Evolutionary conservation across 2,113 vertebrate genomes (phyloP), one percentile per base, ranked within the genome.

Genomic region (Paradisaea rubra): DNA sequence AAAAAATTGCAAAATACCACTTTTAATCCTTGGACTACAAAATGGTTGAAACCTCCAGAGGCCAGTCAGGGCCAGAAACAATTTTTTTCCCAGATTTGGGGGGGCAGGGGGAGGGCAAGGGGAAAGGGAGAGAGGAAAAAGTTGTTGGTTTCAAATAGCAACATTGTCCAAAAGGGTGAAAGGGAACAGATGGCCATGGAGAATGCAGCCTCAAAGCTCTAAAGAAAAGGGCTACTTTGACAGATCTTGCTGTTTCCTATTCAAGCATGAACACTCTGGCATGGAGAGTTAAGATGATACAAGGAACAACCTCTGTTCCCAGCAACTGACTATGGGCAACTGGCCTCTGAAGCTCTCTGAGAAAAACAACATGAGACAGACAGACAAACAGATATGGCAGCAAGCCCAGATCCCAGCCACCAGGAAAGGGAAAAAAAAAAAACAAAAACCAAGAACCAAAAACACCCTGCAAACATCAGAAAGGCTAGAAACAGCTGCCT

Each of bases 111-210:
- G 37, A 91, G 95, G 94, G 79, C 86, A 95, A 92, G 84, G 92
- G 78, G 77, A 90, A 80, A 89, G 69, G 49, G 71, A 96, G 95
- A 96, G 93, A 96, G 97, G 91, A 97, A 95, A 96, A 96, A 97
- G 95, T 96, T 82, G 90, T 60, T 93, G 81, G 93, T 97, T 98
- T 98, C 97, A 98, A 98, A 98, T 98, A 98, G 98, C 97, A 98
- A 98, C 98, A 98, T 98, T 98, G 98, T 98, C 98, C 98, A 97
- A 97, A 98, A 97, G 97, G 97, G 98, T 98, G 98, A 98, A 98
- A 98, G 97, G 97, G 97, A 98, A 98, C 98, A 98, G 98, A 98
- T 98, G 98, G 97, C 98, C 96, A 96, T 97, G 97, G 97, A 98
- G 97, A 98, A 98, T 98, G 97, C 97, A 94, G 97, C 95, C 98